Percentiles rank a stretch among this genome's conserved stretches.
Evolutionary conservation across 1,140 invertebrate genomes (phyloP).

Genomic region (Tenebrio molitor): DNA sequence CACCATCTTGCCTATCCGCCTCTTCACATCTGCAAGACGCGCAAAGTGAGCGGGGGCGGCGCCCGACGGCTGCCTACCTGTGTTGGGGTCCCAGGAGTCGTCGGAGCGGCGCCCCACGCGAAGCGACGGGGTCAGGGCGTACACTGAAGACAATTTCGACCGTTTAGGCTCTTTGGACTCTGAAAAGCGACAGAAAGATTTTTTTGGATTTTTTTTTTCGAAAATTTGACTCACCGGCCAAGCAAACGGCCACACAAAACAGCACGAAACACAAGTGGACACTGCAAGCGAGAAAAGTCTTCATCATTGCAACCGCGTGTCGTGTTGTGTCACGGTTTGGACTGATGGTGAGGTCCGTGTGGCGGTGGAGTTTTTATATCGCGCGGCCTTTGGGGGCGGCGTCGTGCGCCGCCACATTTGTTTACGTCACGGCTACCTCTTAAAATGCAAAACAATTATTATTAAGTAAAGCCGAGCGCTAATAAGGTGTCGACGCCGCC

Average conservation of each 20-base stretch:
- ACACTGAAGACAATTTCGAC: conserved; percentile 19
- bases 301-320: background rate
- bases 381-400: conserved; percentile 29
- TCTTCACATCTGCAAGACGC: background rate
- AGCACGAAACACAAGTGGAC: conserved; percentile 15
- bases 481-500: conserved; percentile 11
- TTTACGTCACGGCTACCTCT: conserved; percentile 36
- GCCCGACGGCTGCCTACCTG: background rate
- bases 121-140: conserved; percentile 28
- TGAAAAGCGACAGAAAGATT: background rate
- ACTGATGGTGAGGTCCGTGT: conserved; percentile 2
- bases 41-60: background rate
- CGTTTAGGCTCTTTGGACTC: conserved; percentile 34
- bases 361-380: conserved; percentile 22
- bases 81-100: background rate
- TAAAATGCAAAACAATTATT: conserved; percentile 39
- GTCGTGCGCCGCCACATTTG: conserved; percentile 30
- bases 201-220: no score
- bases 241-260: background rate
- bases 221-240: conserved; percentile 7
- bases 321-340: conserved; percentile 5
- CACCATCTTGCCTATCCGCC: conserved; percentile 14
- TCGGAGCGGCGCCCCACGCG: conserved; percentile 27
- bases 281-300: conserved; percentile 21
- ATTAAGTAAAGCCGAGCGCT: conserved; percentile 26